Base-by-base conservation (phyloP, 2,888 invertebrate genomes). In the Drosophila mulleri region DNA sequence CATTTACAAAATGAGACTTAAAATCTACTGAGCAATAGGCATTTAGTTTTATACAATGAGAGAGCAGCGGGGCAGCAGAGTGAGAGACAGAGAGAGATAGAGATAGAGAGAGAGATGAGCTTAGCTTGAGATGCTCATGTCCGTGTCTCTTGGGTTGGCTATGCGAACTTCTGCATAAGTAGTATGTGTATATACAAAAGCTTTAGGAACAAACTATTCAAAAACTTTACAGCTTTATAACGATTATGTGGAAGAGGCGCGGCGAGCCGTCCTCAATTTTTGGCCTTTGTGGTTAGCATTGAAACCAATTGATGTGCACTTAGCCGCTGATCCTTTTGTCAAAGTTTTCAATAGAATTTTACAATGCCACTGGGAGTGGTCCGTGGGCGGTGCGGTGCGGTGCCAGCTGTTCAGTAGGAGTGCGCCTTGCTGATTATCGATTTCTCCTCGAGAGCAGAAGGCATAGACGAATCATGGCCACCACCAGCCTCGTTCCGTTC, bases 151-250 rank as follows among this genome's bases (percentile, higher is more conserved):
- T 23, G 18, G 47, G 53, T 52, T 20, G 20, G 48, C 20, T 58
- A 71, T 57, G 78, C 67, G 66, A 62, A 59, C 48, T 56, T 69
- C 71, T 53, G 67, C 62, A 72, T 57, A 72, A 42, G 52, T 71
- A 78, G 52, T 72, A 79, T 87, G 23, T 82, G 72, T 79, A 83
- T 89, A 44, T 84, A 84, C 84, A 87, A 64, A 82, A 84, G 82
- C 66, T 72, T 75, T 86, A 89, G 89, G 84, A 84, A 89, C 84
- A 72, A 84, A 89, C 79, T 89, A 82, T 87, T 61, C 53, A 89
- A 83, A 87, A 89, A 83, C 75, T 74, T 80, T 80, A 79, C 75
- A 79, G 75, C 62, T 65, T 80, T 76, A 65, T 59, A 76, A 70
- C 63, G 80, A 83, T 83, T 76, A 74, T 72, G 54, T 39, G 62